Percentiles rank a stretch among this genome's conserved stretches.
Conservation (phyloP, 1,140 invertebrate species). For the Philaenus spumarius region DNA sequence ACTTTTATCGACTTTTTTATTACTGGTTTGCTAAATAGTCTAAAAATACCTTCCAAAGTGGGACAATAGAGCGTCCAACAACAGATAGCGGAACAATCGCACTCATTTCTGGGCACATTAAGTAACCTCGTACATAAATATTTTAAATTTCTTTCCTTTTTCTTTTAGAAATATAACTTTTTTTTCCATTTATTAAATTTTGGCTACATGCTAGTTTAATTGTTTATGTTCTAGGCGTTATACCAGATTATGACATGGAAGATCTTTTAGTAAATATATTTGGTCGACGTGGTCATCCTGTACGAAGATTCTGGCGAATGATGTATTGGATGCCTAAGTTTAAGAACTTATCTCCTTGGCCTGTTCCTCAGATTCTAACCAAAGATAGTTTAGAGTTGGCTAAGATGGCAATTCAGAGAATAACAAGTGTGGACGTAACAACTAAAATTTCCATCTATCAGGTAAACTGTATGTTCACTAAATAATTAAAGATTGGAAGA, state of each 20-base stretch:
- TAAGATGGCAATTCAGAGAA: conserved; percentile 74
- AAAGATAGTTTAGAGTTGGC: conserved; percentile 74
- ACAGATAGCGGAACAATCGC: no score
- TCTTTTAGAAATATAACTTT: no score
- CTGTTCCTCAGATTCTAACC: conserved; percentile 66
- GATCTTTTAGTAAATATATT: conserved; percentile 76
- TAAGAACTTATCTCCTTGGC: conserved; percentile 84
- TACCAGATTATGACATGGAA: conserved; percentile 85
- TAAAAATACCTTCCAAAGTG: no score
- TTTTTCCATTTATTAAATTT: no score
- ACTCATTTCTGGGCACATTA: no score
- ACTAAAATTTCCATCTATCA: conserved; percentile 62
- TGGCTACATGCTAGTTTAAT: no score
- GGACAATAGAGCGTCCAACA: no score
- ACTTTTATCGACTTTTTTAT: no score
- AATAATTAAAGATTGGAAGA: neutral
- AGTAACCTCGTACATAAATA: no score
- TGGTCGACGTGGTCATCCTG: conserved; percentile 66
- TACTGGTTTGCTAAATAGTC: no score
- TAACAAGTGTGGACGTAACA: conserved; percentile 77
- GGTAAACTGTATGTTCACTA: conserved; percentile 36
- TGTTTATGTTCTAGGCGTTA: conserved; percentile 70
- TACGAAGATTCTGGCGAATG: conserved; percentile 84
- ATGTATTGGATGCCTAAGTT: conserved; percentile 99
- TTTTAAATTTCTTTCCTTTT: no score